Base-by-base conservation (phyloP, 2,888 invertebrate genomes). In the Amorpha juglandis region DNA sequence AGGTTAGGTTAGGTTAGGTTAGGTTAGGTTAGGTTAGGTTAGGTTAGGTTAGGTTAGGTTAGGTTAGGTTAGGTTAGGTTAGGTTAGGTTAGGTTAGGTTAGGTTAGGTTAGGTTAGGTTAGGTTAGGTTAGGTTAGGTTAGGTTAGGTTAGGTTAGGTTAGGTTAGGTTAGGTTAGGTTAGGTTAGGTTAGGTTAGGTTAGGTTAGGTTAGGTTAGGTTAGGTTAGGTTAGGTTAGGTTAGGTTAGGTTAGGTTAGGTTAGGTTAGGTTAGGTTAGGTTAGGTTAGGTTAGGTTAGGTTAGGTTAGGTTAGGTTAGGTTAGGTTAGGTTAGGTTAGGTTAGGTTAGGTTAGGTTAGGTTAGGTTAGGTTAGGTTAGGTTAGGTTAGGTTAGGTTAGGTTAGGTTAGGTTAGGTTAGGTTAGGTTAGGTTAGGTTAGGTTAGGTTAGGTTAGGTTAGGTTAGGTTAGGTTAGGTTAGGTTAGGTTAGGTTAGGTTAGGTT, bases 11-110 rank as follows among this genome's bases (percentile, higher is more conserved):
- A 68, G 70, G 69, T 67, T 68, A 64, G 66, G 65, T 63, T 63
- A 66, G 69, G 69, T 68, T 67, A 70, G 62, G 63, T 64, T 67
- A 69, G 72, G 72, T 70, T 70, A 69, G 72, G 70, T 69, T 70
- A 71, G 71, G 71, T 70, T 70, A 70, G 69, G 72, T 69, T 69
- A 70, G 69, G 72, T 70, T 69, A 68, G 71, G 69, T 69, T 68
- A 69, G 70, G 69, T 69, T 68, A 72, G 70, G 69, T 68, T 70
- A 71, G 69, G 70, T 69, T 69, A 70, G 72, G 70, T 68, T 68
- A 69, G 70, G 72, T 69, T 69, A 72, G 70, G 70, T 69, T 68
- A 72, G 70, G 70, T 69, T 68, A 72, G 72, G 72, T 71, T 71
- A 72, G 72, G 71, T 69, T 69, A 70, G 69, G 72, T 69, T 69